Base-by-base conservation (phyloP, 2,888 invertebrate species). In the Heterodera filipjevi region DNA sequence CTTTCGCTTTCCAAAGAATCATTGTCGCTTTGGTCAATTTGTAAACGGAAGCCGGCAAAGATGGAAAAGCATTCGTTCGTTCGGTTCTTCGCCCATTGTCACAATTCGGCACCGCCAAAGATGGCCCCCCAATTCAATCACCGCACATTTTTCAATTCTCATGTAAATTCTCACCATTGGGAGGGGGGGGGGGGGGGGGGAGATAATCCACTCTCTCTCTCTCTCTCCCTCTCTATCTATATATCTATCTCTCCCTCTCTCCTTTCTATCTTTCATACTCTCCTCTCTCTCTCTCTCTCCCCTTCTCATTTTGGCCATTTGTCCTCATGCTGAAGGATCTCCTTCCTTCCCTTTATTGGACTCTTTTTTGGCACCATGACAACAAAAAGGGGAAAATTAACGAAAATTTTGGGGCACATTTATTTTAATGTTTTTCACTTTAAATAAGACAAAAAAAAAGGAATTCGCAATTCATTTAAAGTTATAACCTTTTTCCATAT, bases 361-460 rank as follows among this genome's bases (percentile, higher is more conserved):
- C 59, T 0, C 59, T 22, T 59, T 59, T 59, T 59, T 59, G 59
- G 59, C 59, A 59, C 59, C 59, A 59, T 59, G 59, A 59, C 59
- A 59, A 59, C 59, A 27, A 59, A 59, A 59, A 59, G 59, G n/a
- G 59, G 27, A 59, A 59, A 59, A 59, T 59, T 59, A 27, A 27
- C 59, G 27, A 22, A 53, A 6, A 27, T 59, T 59, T 59, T n/a
- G 59, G 10, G 12, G 27, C n/a, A n/a, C n/a, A n/a, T n/a, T n/a
- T n/a, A n/a, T n/a, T n/a, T n/a, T n/a, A n/a, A n/a, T n/a, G n/a
- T n/a, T n/a, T n/a, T n/a, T n/a, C n/a, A n/a, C n/a, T n/a, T n/a
- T n/a, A n/a, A n/a, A n/a, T n/a, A n/a, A n/a, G n/a, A n/a, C n/a
- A 59, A 10, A 59, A 12, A 59, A 27, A 10, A 14, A 49, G 10